Conservation (phyloP, 2,888 invertebrate species). For the Ophion ventricosus region DNA sequence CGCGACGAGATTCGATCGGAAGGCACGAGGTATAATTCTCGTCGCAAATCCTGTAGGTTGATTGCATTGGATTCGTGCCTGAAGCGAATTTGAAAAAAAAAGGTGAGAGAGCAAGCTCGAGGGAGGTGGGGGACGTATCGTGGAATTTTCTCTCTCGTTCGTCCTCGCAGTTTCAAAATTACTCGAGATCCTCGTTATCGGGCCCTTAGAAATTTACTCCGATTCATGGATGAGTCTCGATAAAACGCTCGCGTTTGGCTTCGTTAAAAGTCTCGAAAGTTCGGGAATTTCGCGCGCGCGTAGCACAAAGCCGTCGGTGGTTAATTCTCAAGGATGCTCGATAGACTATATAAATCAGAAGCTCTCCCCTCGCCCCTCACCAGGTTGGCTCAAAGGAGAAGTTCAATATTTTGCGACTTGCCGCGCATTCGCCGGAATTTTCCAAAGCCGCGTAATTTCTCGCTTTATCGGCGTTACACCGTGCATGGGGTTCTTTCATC, state of each 20-base stretch:
- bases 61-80: slow-evolving; percentile 32
- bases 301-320: slow-evolving; percentile 28
- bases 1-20: slow-evolving; percentile 2
- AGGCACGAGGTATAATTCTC: slow-evolving; percentile 4
- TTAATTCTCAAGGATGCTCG: slow-evolving; percentile 30
- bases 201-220: slow-evolving; percentile 58
- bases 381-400: slow-evolving; percentile 2
- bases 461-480: not conserved
- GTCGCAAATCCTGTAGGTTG: slow-evolving; percentile 40
- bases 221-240: slow-evolving; percentile 54
- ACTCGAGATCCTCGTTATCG: slow-evolving; percentile 59
- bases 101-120: not conserved
- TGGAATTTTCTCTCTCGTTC: slow-evolving; percentile 24
- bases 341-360: not conserved
- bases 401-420: slow-evolving; percentile 53
- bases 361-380: slow-evolving; percentile 14
- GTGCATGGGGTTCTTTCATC: not conserved
- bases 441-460: not conserved
- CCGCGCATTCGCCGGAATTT: slow-evolving; percentile 45
- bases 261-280: slow-evolving; percentile 52
- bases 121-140: not conserved
- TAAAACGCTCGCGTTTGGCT: slow-evolving; percentile 41
- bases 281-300: slow-evolving; percentile 10
- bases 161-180: slow-evolving; percentile 46
- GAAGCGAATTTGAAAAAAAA: slow-evolving; percentile 17